These are phyloP conservation scores for Drosophila demipolita DNA, from an alignment of 2,888 invertebrate species.

Conservation along the genomic window DNA sequence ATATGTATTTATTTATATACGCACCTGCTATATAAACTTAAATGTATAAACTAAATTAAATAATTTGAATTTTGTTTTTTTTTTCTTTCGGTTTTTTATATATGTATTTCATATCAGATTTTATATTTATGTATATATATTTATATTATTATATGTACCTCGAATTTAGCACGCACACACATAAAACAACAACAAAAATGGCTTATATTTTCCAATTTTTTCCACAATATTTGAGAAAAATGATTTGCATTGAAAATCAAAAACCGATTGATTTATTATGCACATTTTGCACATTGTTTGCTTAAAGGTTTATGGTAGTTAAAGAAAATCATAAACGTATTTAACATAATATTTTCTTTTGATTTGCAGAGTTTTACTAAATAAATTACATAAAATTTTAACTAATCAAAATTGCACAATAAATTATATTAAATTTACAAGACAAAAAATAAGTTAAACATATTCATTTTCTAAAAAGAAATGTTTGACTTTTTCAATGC, in stretches of 20 bases:
- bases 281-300: conserved; percentile 29
- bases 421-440: conserved; percentile 14
- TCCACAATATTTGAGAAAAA: conserved; percentile 55
- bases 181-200: conserved; percentile 76
- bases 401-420: conserved; percentile 68
- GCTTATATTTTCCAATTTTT: conserved; percentile 33
- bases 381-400: conserved; percentile 47
- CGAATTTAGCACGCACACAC: conserved; percentile 76
- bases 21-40: conserved; percentile 83
- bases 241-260: conserved; percentile 33
- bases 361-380: conserved; percentile 51
- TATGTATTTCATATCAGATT: conserved; percentile 51
- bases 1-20: conserved; percentile 52
- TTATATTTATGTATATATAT: conserved; percentile 34
- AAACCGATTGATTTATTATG: conserved; percentile 22
- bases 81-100: conserved; percentile 31
- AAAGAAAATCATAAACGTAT: conserved; percentile 33
- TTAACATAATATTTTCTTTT: conserved; percentile 36
- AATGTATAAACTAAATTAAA: conserved; percentile 77
- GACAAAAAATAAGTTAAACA: conserved; percentile 1
- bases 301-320: conserved; percentile 40
- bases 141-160: conserved; percentile 60
- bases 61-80: conserved; percentile 67
- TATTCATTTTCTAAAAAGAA: conserved; percentile 5
- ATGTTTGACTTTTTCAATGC: conserved; percentile 20